phyloP scores from a whole-genome alignment of 1,140 invertebrate species.

The Littorina saxatilis region DNA sequence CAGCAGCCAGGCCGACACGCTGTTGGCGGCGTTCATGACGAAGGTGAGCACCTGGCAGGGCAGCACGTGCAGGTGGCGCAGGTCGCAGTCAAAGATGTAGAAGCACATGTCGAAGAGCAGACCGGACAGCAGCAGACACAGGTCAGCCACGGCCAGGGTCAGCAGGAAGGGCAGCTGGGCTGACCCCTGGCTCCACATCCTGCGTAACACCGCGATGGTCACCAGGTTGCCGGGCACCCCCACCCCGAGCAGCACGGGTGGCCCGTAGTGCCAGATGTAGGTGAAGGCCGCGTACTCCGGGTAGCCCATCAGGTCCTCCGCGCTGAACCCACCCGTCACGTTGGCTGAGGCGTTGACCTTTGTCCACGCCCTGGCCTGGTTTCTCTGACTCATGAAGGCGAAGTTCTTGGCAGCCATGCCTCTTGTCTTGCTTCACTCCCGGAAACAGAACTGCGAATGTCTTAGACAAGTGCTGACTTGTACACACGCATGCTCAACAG shows the following conservation, averaged over 20 bases:
- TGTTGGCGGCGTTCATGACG: background rate
- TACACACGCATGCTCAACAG: too few species aligned
- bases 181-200: background rate
- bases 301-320: too few species aligned
- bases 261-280: background rate
- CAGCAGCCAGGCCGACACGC: background rate
- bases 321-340: too few species aligned
- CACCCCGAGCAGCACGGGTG: background rate
- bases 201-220: background rate
- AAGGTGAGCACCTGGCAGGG: background rate
- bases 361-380: too few species aligned
- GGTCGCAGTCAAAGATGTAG: background rate
- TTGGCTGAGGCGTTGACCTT: too few species aligned
- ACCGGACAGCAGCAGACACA: background rate
- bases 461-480: too few species aligned
- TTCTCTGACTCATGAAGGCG: too few species aligned
- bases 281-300: too few species aligned
- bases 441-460: too few species aligned
- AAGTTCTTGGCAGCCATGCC: too few species aligned
- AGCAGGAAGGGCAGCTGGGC: background rate
- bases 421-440: too few species aligned
- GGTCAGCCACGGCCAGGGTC: background rate
- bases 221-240: conserved; percentile 13
- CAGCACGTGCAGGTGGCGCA: background rate
- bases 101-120: background rate